phyloP scores from a whole-genome alignment of 2,888 invertebrate species.

The Temnothorax unifasciatus region DNA sequence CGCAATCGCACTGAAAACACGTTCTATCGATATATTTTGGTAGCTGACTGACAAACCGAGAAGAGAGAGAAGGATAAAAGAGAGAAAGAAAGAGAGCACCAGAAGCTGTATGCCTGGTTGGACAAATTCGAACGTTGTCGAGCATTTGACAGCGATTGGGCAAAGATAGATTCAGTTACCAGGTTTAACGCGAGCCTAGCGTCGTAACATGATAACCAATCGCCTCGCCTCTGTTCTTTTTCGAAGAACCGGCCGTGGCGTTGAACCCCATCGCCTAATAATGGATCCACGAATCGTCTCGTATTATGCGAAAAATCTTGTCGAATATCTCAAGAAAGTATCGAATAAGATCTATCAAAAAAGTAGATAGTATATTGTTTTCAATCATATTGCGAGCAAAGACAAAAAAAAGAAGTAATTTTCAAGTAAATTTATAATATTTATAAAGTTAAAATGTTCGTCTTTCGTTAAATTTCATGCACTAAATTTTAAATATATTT shows the following conservation, averaged over 20 bases:
- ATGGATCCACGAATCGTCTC: constrained; percentile 12
- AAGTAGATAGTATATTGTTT: background rate
- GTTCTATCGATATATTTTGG: constrained; percentile 68
- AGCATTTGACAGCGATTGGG: constrained; percentile 83
- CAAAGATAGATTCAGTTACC: constrained; percentile 83
- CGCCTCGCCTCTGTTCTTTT: constrained; percentile 72
- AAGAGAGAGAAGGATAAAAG: constrained; percentile 27
- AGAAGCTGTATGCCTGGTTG: constrained; percentile 75
- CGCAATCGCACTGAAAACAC: constrained; percentile 57
- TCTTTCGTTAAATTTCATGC: background rate
- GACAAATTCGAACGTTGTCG: constrained; percentile 84
- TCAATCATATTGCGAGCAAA: background rate
- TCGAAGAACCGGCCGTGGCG: constrained; percentile 65
- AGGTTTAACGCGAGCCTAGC: constrained; percentile 81
- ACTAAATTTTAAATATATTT: background rate
- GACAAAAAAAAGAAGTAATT: background rate
- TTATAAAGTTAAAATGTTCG: background rate
- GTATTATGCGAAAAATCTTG: constrained; percentile 12
- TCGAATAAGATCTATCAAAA: background rate
- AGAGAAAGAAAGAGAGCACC: constrained; percentile 48
- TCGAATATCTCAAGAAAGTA: background rate
- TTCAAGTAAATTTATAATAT: background rate
- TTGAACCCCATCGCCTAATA: constrained; percentile 11
- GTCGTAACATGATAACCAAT: constrained; percentile 83
- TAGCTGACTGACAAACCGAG: constrained; percentile 55